phyloP scores from a whole-genome alignment of 2,797 vertebrate genomes.

The Sciaenops ocellatus region DNA sequence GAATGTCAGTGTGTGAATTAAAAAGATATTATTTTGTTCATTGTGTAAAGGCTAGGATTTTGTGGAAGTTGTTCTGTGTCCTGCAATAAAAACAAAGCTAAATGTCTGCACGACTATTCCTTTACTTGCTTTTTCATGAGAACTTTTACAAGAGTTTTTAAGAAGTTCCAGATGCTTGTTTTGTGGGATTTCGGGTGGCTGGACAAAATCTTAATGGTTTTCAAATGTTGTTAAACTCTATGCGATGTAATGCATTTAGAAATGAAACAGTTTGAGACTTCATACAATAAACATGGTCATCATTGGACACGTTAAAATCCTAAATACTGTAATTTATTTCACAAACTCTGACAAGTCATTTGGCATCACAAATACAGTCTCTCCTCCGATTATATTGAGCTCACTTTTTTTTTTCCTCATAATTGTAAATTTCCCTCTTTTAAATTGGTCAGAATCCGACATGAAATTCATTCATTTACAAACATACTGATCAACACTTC shows the following conservation, averaged over 20 bases:
- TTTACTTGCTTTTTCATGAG: constrained; percentile 24
- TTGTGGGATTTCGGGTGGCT: constrained; percentile 51
- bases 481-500: constrained; percentile 72
- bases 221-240: constrained; percentile 63
- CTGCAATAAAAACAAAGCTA: constrained; percentile 77
- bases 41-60: constrained; percentile 58
- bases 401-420: constrained; percentile 64
- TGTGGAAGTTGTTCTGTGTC: constrained; percentile 73
- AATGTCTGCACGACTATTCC: constrained; percentile 56
- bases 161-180: constrained; percentile 75
- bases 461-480: constrained; percentile 70
- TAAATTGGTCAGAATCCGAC: constrained; percentile 70
- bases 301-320: constrained; percentile 72
- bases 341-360: constrained; percentile 82
- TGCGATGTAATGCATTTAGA: constrained; percentile 42
- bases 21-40: constrained; percentile 37
- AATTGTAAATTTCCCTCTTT: constrained; percentile 80
- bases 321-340: constrained; percentile 85
- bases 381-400: constrained; percentile 76
- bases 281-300: constrained; percentile 50
- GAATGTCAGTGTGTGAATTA: constrained; percentile 38
- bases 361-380: constrained; percentile 84
- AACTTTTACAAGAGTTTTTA: constrained; percentile 65
- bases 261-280: constrained; percentile 38
- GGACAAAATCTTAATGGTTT: constrained; percentile 59